Percentiles rank a stretch among this genome's conserved stretches.
phyloP scores from a whole-genome alignment of 92 coral and sea anemone genomes.

The Epizoanthus ramosus region DNA sequence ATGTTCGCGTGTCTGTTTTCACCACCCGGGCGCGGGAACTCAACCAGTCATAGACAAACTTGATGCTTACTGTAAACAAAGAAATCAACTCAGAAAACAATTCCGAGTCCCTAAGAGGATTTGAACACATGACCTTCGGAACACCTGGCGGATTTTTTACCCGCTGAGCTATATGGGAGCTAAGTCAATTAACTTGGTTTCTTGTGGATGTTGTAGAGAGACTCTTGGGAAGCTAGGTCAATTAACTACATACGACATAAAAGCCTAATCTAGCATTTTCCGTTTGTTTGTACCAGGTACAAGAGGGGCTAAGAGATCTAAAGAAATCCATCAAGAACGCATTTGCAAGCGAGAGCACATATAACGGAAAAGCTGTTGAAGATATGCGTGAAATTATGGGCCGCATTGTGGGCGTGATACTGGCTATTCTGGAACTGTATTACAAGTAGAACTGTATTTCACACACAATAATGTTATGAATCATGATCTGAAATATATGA shows the following conservation, averaged over 20 bases:
- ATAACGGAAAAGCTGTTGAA: constrained; percentile 86
- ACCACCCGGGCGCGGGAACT: no score
- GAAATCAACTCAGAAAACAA: no score
- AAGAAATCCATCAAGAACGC: constrained; percentile 72
- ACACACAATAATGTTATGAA: not conserved
- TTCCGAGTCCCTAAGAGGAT: no score
- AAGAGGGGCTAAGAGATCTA: constrained; percentile 70
- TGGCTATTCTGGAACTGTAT: constrained; percentile 75
- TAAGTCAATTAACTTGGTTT: no score
- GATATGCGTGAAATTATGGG: constrained; percentile 82
- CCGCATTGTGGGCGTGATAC: constrained; percentile 59
- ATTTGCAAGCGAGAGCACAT: constrained; percentile 81
- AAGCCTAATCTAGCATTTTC: not conserved
- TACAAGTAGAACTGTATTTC: constrained; percentile 39
- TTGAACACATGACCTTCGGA: no score
- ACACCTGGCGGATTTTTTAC: no score
- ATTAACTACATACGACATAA: not conserved
- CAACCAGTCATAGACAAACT: no score
- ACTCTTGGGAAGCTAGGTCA: no score
- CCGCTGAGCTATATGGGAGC: no score
- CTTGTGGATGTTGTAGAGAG: no score
- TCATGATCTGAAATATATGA: not conserved
- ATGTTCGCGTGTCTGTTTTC: no score
- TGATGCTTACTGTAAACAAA: no score
- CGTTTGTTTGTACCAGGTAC: constrained; percentile 54